Evolutionary conservation across 2,113 vertebrate species (phyloP), one percentile per base, ranked within the genome.

Genomic region (Halichoeres trimaculatus): DNA sequence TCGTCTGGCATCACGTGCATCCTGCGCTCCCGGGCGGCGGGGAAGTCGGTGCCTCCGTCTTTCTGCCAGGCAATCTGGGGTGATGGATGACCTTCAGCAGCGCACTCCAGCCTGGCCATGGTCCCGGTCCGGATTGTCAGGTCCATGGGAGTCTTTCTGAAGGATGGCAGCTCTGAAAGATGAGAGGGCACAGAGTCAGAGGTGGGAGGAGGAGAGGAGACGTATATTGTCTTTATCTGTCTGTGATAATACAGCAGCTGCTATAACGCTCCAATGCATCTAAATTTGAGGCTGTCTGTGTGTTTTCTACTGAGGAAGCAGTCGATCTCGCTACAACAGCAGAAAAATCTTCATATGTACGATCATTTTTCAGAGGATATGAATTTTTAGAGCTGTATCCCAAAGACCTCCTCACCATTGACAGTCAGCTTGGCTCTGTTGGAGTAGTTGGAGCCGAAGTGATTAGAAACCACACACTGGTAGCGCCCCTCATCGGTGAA

Each of bases 1-100:
- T 99, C 98, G 61, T 98, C 96, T 0, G 98, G 97, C 98, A 99
- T 99, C 23, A 99, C 98, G 0, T 99, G 98, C 98, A 99, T 99
- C 35, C 97, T 93, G 2, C 98, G 94, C 89, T 99, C 97, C 16
- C 97, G 94, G 0, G 98, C 98, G 0, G 98, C 98, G 0, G 98
- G 98, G 81, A 99, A 99, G 85, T 99, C 98, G 0, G 95, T 98
- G 84, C 98, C 98, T 10, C 97, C 97, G 1, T 99, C 97, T 63
- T 99, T 99, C 80, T 98, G 97, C 98, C 97, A 99, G 62, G 98
- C 96, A 52, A 99, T 99, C 92, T 99, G 97, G 0, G 98, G 97
- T 35, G 95, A 90, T 0, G 97, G 97, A 80, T 98, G 96, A 0
- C 97, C 98, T 56, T 95, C 89, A 0, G 98, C 98, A 2, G 97